A percentile compares a stretch with the other conserved stretches of the same genome.
These are phyloP conservation scores for Oedothorax gibbosus DNA, from an alignment of 1,140 invertebrate genomes.

Conservation along the genomic window DNA sequence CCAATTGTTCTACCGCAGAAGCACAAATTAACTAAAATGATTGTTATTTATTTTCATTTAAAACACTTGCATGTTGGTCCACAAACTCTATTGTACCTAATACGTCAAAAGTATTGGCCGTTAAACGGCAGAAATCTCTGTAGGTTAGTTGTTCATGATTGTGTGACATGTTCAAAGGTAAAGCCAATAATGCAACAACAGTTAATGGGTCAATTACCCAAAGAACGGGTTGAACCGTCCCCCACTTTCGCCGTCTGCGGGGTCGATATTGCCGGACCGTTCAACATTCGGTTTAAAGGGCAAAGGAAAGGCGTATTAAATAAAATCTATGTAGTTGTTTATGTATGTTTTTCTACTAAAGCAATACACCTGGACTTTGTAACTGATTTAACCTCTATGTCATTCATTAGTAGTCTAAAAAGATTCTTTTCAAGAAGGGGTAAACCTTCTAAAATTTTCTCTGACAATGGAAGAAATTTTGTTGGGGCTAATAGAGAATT, in stretches of 20 bases:
- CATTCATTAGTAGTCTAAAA: constrained; percentile 54
- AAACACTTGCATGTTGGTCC: constrained; percentile 9
- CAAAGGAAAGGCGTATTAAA: neutral
- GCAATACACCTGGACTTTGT: constrained; percentile 8
- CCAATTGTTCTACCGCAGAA: constrained; percentile 9
- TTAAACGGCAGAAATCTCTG: too few species aligned
- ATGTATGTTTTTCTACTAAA: neutral
- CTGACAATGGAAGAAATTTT: constrained; percentile 18
- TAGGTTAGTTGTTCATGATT: too few species aligned
- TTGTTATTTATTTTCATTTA: constrained; percentile 15
- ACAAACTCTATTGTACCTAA: too few species aligned
- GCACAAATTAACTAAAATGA: neutral
- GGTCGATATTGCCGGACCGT: neutral
- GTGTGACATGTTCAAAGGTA: neutral
- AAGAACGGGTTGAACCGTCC: neutral
- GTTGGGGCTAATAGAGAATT: neutral
- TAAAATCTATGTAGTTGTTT: neutral
- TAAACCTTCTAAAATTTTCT: neutral
- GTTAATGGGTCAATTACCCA: constrained; percentile 1
- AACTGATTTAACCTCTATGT: constrained; percentile 49
- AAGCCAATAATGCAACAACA: neutral
- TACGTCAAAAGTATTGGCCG: too few species aligned
- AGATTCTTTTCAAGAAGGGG: constrained; percentile 35
- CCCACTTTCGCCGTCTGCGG: neutral
- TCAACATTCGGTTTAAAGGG: neutral